These are phyloP conservation scores for Macrobrachium nipponense DNA, from an alignment of 1,140 invertebrate species.

Conservation along the genomic window DNA sequence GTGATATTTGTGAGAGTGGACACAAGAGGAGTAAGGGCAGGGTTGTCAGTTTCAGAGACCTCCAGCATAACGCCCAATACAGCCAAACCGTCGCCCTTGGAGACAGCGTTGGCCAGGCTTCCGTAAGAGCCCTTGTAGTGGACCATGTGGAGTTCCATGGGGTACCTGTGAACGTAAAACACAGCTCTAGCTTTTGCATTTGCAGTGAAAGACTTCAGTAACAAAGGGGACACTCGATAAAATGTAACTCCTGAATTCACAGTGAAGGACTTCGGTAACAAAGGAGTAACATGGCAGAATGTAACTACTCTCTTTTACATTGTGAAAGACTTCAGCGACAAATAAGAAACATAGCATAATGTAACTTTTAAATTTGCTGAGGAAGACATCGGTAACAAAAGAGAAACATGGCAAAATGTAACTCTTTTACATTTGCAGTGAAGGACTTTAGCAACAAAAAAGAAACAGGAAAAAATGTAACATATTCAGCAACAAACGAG, in stretches of 20 bases:
- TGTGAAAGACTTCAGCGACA: too few species aligned
- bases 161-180: slow-evolving; percentile 69
- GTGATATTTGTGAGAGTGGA: slow-evolving; percentile 43
- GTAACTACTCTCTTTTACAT: too few species aligned
- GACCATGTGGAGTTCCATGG: slow-evolving; percentile 83
- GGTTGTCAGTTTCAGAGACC: slow-evolving; percentile 67
- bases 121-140: slow-evolving; percentile 83
- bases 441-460: not conserved
- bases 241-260: too few species aligned
- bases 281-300: not conserved
- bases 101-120: slow-evolving; percentile 76
- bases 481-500: not conserved
- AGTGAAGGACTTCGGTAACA: too few species aligned
- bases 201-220: not conserved
- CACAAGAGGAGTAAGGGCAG: slow-evolving; percentile 46
- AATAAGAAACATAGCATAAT: too few species aligned
- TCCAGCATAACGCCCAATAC: slow-evolving; percentile 82
- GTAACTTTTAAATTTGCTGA: too few species aligned
- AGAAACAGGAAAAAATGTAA: not conserved
- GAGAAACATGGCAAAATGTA: too few species aligned
- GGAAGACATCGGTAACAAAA: not conserved
- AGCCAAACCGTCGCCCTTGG: slow-evolving; percentile 81
- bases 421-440: too few species aligned
- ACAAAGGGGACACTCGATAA: not conserved
- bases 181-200: too few species aligned